Percentiles rank a stretch among this genome's conserved stretches.
phyloP scores from a whole-genome alignment of 2,797 vertebrate genomes.

The Pangasius sanitwongsei region DNA sequence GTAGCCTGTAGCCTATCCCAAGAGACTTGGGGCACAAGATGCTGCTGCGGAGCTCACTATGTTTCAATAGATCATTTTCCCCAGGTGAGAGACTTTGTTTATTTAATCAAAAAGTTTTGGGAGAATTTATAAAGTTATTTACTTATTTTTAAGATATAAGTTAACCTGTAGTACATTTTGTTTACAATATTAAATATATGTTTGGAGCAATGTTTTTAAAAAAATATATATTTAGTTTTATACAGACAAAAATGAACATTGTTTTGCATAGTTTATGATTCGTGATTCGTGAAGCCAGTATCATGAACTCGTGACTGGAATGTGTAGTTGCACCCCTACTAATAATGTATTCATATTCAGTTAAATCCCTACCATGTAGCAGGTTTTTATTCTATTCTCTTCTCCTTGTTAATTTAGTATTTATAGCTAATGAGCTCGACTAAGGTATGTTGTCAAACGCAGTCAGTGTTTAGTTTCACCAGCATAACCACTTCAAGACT shows the following conservation, averaged over 20 bases:
- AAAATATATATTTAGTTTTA: not conserved
- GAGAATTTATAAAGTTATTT: not conserved
- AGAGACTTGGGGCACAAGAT: too few species aligned
- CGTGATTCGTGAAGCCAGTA: not conserved
- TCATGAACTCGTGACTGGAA: not conserved
- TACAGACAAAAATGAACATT: not conserved
- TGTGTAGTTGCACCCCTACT: not conserved
- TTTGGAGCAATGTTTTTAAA: not conserved
- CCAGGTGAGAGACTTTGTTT: not conserved
- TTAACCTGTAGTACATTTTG: not conserved
- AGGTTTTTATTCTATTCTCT: not conserved
- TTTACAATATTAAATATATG: not conserved
- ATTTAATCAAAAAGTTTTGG: not conserved
- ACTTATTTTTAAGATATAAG: not conserved
- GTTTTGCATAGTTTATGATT: not conserved
- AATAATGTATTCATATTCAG: not conserved
- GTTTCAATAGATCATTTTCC: not conserved
- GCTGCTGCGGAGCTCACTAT: not conserved
- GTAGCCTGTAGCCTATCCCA: too few species aligned
- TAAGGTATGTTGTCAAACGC: not conserved
- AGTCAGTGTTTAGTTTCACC: slow-evolving; percentile 4
- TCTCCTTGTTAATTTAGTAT: not conserved
- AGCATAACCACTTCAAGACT: slow-evolving; percentile 3
- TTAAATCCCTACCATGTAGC: not conserved
- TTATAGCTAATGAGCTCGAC: not conserved